Conservation (phyloP, 2,113 vertebrate genomes). For the Gallinago jamesoni region DNA sequence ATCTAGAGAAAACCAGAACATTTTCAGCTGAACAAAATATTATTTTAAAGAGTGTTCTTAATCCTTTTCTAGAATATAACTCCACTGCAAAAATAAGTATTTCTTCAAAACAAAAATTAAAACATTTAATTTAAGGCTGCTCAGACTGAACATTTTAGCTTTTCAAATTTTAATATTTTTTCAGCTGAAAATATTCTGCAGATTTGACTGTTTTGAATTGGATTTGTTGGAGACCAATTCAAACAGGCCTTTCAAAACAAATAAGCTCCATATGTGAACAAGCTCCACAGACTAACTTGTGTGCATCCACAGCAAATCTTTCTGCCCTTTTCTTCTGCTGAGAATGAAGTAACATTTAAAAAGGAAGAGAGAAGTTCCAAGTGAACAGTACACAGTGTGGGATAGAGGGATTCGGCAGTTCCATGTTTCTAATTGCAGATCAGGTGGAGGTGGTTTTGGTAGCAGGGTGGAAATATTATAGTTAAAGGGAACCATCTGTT, state of each 20-base stretch:
- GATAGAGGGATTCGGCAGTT: not conserved
- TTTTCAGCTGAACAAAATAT: not conserved
- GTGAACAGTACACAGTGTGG: not conserved
- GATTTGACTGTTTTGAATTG: not conserved
- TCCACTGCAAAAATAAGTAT: not conserved
- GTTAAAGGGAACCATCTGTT: conserved; percentile 23
- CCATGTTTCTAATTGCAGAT: not conserved
- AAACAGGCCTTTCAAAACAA: not conserved
- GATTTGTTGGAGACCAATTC: not conserved
- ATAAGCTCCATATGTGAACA: not conserved
- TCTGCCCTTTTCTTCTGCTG: not conserved
- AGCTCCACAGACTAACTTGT: not conserved
- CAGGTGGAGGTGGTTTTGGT: conserved; percentile 10
- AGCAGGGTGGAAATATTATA: not conserved
- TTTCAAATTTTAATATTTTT: not conserved
- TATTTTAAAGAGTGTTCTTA: not conserved
- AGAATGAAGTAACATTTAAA: not conserved
- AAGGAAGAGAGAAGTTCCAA: not conserved
- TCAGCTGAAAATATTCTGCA: not conserved
- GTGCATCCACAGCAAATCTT: not conserved
- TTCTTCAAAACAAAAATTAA: not conserved
- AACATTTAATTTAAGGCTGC: not conserved
- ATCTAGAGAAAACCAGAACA: not conserved
- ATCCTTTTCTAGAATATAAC: not conserved
- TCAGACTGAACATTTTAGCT: not conserved